These are phyloP conservation scores for Brachylomia viminalis DNA, from an alignment of 2,888 invertebrate species.

Conservation along the genomic window DNA sequence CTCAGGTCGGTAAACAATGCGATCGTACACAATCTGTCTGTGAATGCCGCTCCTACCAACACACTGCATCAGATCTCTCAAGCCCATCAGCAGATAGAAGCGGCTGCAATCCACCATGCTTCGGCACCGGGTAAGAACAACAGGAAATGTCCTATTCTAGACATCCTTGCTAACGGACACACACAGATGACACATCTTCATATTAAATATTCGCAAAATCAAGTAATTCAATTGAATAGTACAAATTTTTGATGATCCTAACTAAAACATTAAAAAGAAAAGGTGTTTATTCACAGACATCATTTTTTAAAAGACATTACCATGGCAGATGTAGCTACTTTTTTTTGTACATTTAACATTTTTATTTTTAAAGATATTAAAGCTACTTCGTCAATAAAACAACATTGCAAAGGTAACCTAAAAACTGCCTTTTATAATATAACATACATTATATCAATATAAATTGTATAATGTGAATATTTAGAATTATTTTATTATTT, in stretches of 20 bases:
- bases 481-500: not conserved
- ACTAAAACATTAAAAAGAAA: no score
- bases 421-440: not conserved
- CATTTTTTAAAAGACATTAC: no score
- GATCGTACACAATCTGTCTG: constrained; percentile 85
- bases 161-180: not conserved
- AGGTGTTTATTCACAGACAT: no score
- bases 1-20: constrained; percentile 82
- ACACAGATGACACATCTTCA: not conserved
- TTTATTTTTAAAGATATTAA: no score
- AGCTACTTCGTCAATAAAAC: no score
- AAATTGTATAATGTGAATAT: not conserved
- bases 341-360: no score
- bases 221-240: no score
- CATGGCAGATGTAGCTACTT: no score
- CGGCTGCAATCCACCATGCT: constrained; percentile 84
- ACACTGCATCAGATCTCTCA: constrained; percentile 91
- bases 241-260: no score
- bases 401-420: no score
- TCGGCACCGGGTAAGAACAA: constrained; percentile 74
- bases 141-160: not conserved
- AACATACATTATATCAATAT: not conserved
- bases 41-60: constrained; percentile 82
- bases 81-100: constrained; percentile 88
- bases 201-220: no score